Evolutionary conservation across 2,797 vertebrate species (phyloP).

Genomic region (Taeniopygia guttata): DNA sequence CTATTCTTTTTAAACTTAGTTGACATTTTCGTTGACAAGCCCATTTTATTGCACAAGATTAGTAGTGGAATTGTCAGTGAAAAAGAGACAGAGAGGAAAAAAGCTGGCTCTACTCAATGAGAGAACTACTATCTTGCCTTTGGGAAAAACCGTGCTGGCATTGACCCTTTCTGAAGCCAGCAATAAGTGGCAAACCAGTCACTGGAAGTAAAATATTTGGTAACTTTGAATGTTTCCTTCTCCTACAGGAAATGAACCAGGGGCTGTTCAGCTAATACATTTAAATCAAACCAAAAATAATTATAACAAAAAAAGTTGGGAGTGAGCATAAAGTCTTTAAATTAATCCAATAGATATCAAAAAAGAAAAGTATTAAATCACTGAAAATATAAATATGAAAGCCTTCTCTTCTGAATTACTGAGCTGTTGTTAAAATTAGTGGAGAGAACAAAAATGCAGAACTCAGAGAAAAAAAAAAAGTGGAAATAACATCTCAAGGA

Average conservation of each 20-base stretch:
- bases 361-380: slow-evolving; percentile 25
- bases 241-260: slow-evolving; percentile 14
- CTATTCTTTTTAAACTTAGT: slow-evolving; percentile 79
- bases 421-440: not conserved
- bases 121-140: slow-evolving; percentile 59
- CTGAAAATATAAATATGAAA: slow-evolving; percentile 13
- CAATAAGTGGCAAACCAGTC: slow-evolving; percentile 39
- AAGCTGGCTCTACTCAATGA: slow-evolving; percentile 51
- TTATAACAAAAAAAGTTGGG: not conserved
- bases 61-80: slow-evolving; percentile 67
- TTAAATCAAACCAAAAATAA: slow-evolving; percentile 12
- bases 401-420: slow-evolving; percentile 11
- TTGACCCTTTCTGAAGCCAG: slow-evolving; percentile 51
- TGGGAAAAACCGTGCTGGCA: slow-evolving; percentile 40
- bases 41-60: slow-evolving; percentile 75
- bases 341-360: slow-evolving; percentile 19
- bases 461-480: not conserved
- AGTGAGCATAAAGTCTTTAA: slow-evolving; percentile 36
- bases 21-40: slow-evolving; percentile 81
- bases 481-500: slow-evolving; percentile 11
- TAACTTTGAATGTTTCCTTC: not conserved
- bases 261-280: not conserved
- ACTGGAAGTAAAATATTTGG: slow-evolving; percentile 51
- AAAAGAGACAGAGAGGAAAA: slow-evolving; percentile 45
- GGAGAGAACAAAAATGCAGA: not conserved